Percentiles rank a stretch among this genome's conserved stretches.
phyloP scores from a whole-genome alignment of 2,888 invertebrate species.

The Caenorhabditis imperialis region DNA sequence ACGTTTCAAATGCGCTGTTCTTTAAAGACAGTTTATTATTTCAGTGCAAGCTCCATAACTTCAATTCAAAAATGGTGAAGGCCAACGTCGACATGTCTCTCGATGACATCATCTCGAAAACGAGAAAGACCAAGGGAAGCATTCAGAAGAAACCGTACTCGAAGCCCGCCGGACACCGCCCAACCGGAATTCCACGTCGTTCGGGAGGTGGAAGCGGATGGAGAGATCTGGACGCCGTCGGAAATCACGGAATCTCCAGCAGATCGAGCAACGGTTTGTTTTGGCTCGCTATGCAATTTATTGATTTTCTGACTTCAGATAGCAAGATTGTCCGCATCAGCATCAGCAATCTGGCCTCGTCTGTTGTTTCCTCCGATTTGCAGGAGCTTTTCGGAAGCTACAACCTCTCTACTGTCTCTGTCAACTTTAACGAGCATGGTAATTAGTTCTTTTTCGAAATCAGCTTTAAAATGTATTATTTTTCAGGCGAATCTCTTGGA shows the following conservation, averaged over 20 bases:
- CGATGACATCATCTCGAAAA: constrained; percentile 60
- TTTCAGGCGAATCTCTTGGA: constrained; percentile 60
- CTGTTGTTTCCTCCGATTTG: constrained; percentile 60
- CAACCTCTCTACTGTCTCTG: constrained; percentile 55
- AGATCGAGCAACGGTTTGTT: constrained; percentile 19
- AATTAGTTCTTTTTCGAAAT: too few species aligned
- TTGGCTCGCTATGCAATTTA: background rate
- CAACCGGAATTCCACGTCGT: constrained; percentile 38
- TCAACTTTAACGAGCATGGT: constrained; percentile 66
- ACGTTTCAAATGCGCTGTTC: too few species aligned
- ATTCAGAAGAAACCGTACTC: constrained; percentile 35
- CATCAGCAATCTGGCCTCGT: constrained; percentile 61
- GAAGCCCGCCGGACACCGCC: constrained; percentile 22
- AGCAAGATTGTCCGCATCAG: constrained; percentile 54
- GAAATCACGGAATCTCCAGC: constrained; percentile 29
- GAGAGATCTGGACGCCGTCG: constrained; percentile 43
- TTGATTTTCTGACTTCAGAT: constrained; percentile 16
- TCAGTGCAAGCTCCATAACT: constrained; percentile 5
- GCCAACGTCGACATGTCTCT: constrained; percentile 60
- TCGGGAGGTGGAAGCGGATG: constrained; percentile 35
- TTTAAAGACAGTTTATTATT: constrained; percentile 11
- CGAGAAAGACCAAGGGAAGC: constrained; percentile 41
- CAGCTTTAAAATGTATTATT: background rate
- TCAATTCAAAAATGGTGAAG: constrained; percentile 55
- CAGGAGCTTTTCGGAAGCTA: constrained; percentile 63